A percentile compares a stretch with the other conserved stretches of the same genome.
phyloP scores from a whole-genome alignment of 2,797 vertebrate species.

The Danio choprae region DNA sequence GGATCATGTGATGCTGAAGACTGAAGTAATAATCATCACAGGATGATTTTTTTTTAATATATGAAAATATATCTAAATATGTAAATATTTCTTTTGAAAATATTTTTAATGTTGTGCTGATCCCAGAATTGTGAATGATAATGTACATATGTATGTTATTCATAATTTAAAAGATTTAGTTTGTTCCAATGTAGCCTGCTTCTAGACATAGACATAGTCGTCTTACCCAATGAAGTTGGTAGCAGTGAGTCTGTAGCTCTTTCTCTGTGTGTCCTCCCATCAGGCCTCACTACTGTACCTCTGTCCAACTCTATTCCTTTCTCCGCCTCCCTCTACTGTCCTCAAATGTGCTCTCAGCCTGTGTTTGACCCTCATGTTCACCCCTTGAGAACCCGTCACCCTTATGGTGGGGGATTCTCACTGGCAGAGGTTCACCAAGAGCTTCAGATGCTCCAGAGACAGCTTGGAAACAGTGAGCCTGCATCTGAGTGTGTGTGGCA shows the following conservation, averaged over 20 bases:
- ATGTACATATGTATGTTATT: neutral
- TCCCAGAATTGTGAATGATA: neutral
- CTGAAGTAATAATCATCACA: too few species aligned
- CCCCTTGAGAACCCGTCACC: conserved; percentile 68
- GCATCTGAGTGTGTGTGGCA: conserved; percentile 46
- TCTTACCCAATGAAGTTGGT: neutral
- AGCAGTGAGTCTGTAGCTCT: neutral
- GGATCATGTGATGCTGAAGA: neutral
- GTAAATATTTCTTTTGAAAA: neutral
- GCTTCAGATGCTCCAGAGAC: conserved; percentile 89
- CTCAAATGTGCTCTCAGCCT: conserved; percentile 67
- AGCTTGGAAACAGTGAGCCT: conserved; percentile 86
- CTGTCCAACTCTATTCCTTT: conserved; percentile 66
- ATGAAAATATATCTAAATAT: too few species aligned
- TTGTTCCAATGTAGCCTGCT: neutral
- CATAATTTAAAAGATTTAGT: neutral
- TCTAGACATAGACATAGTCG: neutral
- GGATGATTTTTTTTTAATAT: too few species aligned
- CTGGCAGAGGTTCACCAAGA: conserved; percentile 90
- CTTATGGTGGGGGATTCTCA: conserved; percentile 76
- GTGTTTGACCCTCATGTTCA: conserved; percentile 61
- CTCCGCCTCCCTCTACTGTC: conserved; percentile 64
- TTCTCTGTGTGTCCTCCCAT: conserved; percentile 58
- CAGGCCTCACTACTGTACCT: conserved; percentile 75
- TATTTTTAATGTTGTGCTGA: neutral